Evolutionary conservation across 2,113 vertebrate genomes (phyloP).

Genomic region (Eretmochelys imbricata): DNA sequence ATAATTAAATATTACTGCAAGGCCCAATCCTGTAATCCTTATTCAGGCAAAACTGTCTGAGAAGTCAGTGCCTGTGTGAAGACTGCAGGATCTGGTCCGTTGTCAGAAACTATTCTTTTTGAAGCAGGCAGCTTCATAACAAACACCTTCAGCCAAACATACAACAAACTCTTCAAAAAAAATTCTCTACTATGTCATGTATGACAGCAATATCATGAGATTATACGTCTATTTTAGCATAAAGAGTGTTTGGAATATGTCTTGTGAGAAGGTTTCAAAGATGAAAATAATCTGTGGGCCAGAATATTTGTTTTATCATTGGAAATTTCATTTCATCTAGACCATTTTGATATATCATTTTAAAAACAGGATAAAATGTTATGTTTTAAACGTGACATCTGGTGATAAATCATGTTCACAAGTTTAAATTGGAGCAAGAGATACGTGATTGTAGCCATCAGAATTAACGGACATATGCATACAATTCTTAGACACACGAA

Average conservation of each 20-base stretch:
- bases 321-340: neutral
- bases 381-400: neutral
- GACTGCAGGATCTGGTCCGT: neutral
- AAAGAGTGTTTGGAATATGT: neutral
- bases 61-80: neutral
- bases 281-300: neutral
- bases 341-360: neutral
- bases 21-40: neutral
- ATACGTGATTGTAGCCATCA: neutral
- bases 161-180: neutral
- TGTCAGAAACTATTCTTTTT: neutral
- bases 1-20: neutral
- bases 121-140: neutral
- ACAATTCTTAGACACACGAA: conserved; percentile 89
- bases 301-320: neutral
- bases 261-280: neutral
- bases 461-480: conserved; percentile 22
- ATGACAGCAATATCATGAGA: no score
- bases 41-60: neutral
- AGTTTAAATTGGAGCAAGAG: neutral
- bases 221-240: neutral
- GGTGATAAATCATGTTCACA: neutral
- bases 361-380: neutral
- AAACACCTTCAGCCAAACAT: neutral
- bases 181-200: neutral